A percentile compares a stretch with the other conserved stretches of the same genome.
These are phyloP conservation scores for Pseudomyrmex sp. DNA, from an alignment of 1,140 invertebrate genomes.

Conservation along the genomic window DNA sequence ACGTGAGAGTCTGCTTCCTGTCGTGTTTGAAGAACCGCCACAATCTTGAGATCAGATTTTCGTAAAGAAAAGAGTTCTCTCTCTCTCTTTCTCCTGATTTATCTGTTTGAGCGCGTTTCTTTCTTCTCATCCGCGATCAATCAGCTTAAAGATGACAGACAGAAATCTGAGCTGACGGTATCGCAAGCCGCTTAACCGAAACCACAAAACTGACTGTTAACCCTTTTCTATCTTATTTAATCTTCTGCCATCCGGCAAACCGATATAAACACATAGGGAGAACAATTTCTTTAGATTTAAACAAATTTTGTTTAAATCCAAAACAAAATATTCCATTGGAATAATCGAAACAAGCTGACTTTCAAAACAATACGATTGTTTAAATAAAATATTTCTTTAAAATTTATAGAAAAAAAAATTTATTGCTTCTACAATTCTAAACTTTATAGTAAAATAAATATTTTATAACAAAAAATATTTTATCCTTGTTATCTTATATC, in stretches of 20 bases:
- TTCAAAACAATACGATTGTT: no score
- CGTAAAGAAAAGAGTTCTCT: slow-evolving; percentile 22
- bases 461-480: no score
- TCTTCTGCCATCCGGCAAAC: neutral
- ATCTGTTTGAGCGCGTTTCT: slow-evolving; percentile 9
- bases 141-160: slow-evolving; percentile 35
- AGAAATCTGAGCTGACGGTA: slow-evolving; percentile 10
- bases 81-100: slow-evolving; percentile 13
- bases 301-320: no score
- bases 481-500: no score
- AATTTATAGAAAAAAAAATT: no score
- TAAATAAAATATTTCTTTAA: no score
- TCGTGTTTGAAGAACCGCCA: slow-evolving; percentile 41
- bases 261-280: no score
- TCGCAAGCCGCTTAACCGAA: neutral
- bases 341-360: no score
- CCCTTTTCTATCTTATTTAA: neutral
- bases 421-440: no score
- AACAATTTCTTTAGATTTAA: no score
- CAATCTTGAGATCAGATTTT: slow-evolving; percentile 36
- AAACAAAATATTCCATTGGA: no score
- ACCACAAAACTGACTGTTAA: neutral
- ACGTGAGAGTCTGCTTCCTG: slow-evolving; percentile 32
- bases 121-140: slow-evolving; percentile 22
- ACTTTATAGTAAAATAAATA: no score